Base-by-base conservation (phyloP, 2,113 vertebrate genomes). In the Tiliqua scincoides region DNA sequence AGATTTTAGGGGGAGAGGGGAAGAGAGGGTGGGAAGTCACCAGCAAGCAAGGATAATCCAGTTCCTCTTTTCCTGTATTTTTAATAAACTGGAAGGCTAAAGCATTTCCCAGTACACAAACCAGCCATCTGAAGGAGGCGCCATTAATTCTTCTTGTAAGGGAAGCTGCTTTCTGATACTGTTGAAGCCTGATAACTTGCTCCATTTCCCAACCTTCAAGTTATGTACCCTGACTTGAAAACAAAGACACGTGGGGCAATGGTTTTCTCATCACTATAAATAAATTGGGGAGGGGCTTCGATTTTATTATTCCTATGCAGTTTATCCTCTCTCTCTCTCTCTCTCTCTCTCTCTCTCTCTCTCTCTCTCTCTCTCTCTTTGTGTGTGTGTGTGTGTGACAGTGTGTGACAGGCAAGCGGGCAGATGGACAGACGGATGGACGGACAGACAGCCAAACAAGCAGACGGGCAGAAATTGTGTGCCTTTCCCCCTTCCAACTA, bases 231-330 rank as follows among this genome's bases (percentile, higher is more conserved):
- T 79, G 54, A 59, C 52, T 40, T 48, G 75, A 30, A 80, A 82
- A 21, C 54, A 54, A 75, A 68, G 61, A 20, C 17, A 1, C 62
- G 12, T 70, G 75, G 25, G 54, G 21, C 59, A 40, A 14, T 82
- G 70, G 67, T 71, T 18, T 27, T 82, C 43, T 62, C 76, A 2
- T n/a, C 72, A 81, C 54, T 62, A 77, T 85, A 81, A 82, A 76
- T 70, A 62, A 70, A 54, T 32, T 8, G 23, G 57, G 3, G 35
- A 18, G 35, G 21, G 18, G 32, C 35, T 71, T 70, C 4, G 20
- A 20, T 54, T 75, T 75, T 67, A 76, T 87, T 57, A 18, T 76
- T 59, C 71, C 27, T 82, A 3, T 32, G 40, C 30, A 43, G 48
- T 43, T 76, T 48, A 59, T n/a, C 57, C 35, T 70, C 43, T 75